These are phyloP conservation scores for Galeruca laticollis DNA, from an alignment of 2,888 invertebrate species.

Conservation along the genomic window DNA sequence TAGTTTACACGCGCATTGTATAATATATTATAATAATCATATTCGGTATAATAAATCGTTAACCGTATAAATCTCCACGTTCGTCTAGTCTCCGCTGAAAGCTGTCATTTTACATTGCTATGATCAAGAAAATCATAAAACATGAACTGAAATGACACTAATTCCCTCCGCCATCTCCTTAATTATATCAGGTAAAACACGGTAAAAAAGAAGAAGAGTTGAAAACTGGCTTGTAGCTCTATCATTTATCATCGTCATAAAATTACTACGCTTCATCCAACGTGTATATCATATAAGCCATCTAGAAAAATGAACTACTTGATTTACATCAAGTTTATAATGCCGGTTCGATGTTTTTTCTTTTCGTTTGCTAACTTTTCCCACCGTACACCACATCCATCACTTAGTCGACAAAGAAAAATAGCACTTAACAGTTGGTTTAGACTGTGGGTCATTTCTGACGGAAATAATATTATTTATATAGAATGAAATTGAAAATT, in stretches of 20 bases:
- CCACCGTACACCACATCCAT: neutral
- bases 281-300: slow-evolving; percentile 19
- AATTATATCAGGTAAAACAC: slow-evolving; percentile 7
- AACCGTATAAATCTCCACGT: too few species aligned
- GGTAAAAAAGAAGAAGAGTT: slow-evolving; percentile 13
- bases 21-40: too few species aligned
- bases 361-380: neutral
- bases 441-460: too few species aligned
- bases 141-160: neutral
- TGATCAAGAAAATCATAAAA: neutral
- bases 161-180: slow-evolving; percentile 6
- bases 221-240: slow-evolving; percentile 20
- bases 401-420: too few species aligned
- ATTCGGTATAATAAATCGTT: too few species aligned
- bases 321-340: slow-evolving; percentile 21
- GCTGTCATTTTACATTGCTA: too few species aligned
- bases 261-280: slow-evolving; percentile 13
- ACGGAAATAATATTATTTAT: too few species aligned
- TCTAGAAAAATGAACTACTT: slow-evolving; percentile 29
- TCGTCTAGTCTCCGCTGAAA: neutral
- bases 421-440: too few species aligned
- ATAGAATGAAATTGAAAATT: too few species aligned
- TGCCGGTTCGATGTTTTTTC: slow-evolving; percentile 6
- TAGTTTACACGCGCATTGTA: too few species aligned
- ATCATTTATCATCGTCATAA: slow-evolving; percentile 31